Percentiles rank a stretch among this genome's conserved stretches.
phyloP scores from a whole-genome alignment of 2,797 vertebrate species.

The Hapalemur alaotrensis region DNA sequence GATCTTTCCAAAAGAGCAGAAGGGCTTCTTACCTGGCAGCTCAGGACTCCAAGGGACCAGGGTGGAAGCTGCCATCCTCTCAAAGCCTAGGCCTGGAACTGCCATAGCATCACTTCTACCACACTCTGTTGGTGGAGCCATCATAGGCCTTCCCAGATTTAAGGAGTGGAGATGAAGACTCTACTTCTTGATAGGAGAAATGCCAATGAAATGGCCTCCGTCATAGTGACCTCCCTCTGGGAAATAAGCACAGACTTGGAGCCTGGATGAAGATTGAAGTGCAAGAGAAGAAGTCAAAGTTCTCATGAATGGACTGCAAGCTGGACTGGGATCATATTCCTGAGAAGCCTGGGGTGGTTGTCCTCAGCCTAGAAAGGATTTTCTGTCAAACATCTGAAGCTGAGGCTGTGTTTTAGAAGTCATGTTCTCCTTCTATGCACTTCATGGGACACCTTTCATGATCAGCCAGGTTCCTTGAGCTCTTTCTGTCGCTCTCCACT shows the following conservation, averaged over 20 bases:
- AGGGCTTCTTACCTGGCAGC: neutral
- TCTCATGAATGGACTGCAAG: neutral
- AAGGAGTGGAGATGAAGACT: neutral
- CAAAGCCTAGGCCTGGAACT: neutral
- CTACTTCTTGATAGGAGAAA: neutral
- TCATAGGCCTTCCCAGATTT: neutral
- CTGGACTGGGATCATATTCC: neutral
- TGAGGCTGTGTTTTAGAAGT: neutral
- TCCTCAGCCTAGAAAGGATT: neutral
- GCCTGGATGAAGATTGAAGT: neutral
- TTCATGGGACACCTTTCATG: neutral
- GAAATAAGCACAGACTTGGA: neutral
- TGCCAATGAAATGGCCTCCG: neutral
- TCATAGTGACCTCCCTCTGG: neutral
- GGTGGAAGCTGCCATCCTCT: neutral
- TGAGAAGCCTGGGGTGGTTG: neutral
- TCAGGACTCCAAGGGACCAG: neutral
- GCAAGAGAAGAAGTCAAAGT: neutral
- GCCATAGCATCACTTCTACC: neutral
- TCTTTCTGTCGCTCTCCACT: neutral
- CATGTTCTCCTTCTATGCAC: neutral
- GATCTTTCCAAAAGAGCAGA: neutral
- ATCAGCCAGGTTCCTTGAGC: neutral
- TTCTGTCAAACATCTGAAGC: neutral
- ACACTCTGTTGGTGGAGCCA: accelerated